phyloP scores from a whole-genome alignment of 2,888 invertebrate species.

The Hypomecis punctinalis region DNA sequence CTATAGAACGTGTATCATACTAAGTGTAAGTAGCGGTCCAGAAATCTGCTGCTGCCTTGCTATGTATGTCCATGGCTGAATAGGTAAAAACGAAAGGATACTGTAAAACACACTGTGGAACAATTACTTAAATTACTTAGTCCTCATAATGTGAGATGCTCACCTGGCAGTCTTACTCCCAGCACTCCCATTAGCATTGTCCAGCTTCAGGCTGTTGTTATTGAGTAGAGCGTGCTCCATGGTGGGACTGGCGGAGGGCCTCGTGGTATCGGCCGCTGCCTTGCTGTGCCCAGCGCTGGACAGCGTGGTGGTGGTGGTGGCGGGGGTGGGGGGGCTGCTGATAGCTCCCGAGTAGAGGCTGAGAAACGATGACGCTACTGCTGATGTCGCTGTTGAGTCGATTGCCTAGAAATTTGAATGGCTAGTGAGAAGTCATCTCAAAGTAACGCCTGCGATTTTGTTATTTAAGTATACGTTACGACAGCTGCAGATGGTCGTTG shows the following conservation, averaged over 20 bases:
- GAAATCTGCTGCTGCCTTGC: too few relatives aligned
- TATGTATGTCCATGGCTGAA: too few relatives aligned
- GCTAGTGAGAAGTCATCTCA: background rate
- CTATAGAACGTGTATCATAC: too few relatives aligned
- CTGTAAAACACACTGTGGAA: too few relatives aligned
- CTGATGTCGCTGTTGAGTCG: slow-evolving; percentile 86
- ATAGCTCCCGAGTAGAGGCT: slow-evolving; percentile 80
- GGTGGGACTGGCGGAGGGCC: slow-evolving; percentile 71
- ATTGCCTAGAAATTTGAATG: slow-evolving; percentile 70
- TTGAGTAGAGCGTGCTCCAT: slow-evolving; percentile 73
- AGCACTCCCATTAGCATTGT: slow-evolving; percentile 78
- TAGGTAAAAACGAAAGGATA: too few relatives aligned
- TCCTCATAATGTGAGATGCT: slow-evolving; percentile 22
- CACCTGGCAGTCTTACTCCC: slow-evolving; percentile 80
- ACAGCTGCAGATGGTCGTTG: too few relatives aligned
- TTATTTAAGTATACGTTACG: too few relatives aligned
- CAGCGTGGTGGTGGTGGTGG: slow-evolving; percentile 58
- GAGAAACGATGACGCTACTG: slow-evolving; percentile 80
- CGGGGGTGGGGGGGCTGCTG: slow-evolving; percentile 74
- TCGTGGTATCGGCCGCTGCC: slow-evolving; percentile 68
- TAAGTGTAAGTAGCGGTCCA: too few relatives aligned
- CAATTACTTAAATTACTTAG: too few relatives aligned
- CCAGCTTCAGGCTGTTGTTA: slow-evolving; percentile 76
- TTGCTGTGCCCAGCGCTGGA: slow-evolving; percentile 68
- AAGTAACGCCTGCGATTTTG: too few relatives aligned